Base-by-base conservation (phyloP, 2,888 invertebrate species). In the Eristalis tenax region DNA sequence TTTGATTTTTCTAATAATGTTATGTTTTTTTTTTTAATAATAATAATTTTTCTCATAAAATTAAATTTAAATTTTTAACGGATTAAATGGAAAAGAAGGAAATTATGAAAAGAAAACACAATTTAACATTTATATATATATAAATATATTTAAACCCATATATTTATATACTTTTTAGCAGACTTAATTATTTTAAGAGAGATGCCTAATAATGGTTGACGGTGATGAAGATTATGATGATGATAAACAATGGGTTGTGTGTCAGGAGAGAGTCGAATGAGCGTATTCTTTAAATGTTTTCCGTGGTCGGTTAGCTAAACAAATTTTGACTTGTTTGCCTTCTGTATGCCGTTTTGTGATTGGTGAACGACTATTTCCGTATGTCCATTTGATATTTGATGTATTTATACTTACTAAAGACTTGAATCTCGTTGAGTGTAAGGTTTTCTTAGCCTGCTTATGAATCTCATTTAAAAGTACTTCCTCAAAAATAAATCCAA, bases 1-100 rank as follows among this genome's bases (percentile, higher is more conserved):
- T 82, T 82, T 82, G 63, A 71, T 85, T 68, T 80, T 64, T 70
- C 61, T 77, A 70, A 80, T 65, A 59, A 80, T 80, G 84, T 81
- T 85, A 66, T 75, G 66, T 85, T 85, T 76, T 68, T 63, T 50
- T 71, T 86, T 69, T 78, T 66, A 32, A 32, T 8, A 32, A 32
- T 69, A 66, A 40, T 74, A 63, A 65, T 81, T 61, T 50, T 50
- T 63, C 15, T 73, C 43, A 40, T 65, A 22, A 57, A 4, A 57
- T 32, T 59, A 61, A 61, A 32, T 50, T 68, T 6, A 18, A 50
- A 66, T 59, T 61, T 73, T 59, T 68, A 40, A 59, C 18, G 64
- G 11, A 40, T 23, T 35, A 69, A 63, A 13, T 26, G 6, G 4
- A 61, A 4, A 32, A 68, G 32, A 1, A 32, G 10, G 1, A 32